Evolutionary conservation across 2,888 invertebrate genomes (phyloP).

Genomic region (Apotomis betuletana): DNA sequence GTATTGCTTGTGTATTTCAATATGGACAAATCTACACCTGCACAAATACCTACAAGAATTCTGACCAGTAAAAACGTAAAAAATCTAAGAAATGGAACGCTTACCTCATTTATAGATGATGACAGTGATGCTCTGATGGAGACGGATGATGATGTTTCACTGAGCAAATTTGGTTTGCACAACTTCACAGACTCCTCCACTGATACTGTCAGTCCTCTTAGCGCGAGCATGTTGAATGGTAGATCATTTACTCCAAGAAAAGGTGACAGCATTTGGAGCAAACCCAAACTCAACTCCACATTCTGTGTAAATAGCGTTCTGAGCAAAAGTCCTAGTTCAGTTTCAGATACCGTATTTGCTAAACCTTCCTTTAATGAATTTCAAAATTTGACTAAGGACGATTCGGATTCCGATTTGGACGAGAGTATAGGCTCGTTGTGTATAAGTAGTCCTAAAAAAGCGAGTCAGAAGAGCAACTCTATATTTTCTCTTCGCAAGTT

Average conservation of each 20-base stretch:
- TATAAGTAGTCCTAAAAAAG: slow-evolving; percentile 73
- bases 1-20: slow-evolving; percentile 66
- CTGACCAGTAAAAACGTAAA: slow-evolving; percentile 61
- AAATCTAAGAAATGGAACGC: slow-evolving; percentile 57
- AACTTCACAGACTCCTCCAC: slow-evolving; percentile 73
- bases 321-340: slow-evolving; percentile 65
- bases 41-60: slow-evolving; percentile 48
- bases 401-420: slow-evolving; percentile 80
- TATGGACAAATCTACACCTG: slow-evolving; percentile 55
- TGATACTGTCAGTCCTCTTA: slow-evolving; percentile 62
- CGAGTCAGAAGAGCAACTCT: slow-evolving; percentile 65
- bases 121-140: slow-evolving; percentile 65
- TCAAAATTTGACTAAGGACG: slow-evolving; percentile 70
- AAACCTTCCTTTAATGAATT: slow-evolving; percentile 76
- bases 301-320: slow-evolving; percentile 69
- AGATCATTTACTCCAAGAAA: slow-evolving; percentile 68
- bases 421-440: slow-evolving; percentile 82
- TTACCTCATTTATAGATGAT: slow-evolving; percentile 57
- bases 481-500: slow-evolving; percentile 81
- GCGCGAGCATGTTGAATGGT: slow-evolving; percentile 64
- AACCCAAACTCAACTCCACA: slow-evolving; percentile 72
- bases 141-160: slow-evolving; percentile 76
- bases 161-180: slow-evolving; percentile 75
- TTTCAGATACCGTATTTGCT: slow-evolving; percentile 67
- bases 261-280: slow-evolving; percentile 66